Base-by-base conservation (phyloP, 2,888 invertebrate species). In the Hoplodrina blanda region DNA sequence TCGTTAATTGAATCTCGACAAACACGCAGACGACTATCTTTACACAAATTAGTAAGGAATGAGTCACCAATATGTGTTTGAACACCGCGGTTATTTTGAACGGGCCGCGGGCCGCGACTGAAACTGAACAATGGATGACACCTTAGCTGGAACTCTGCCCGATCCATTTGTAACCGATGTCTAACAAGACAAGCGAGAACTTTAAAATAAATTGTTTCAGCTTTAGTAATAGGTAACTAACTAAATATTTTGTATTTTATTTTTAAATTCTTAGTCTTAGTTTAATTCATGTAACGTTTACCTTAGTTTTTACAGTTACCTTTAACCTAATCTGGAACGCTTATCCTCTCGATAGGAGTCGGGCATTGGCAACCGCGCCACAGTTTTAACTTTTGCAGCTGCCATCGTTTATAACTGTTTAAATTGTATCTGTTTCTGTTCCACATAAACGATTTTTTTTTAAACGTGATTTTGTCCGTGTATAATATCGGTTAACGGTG, bases 71-170 rank as follows among this genome's bases (percentile, higher is more conserved):
- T 77, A 74, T 46, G 78, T 68, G 73, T 81, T 37, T 81, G 85
- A 84, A 85, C 80, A 46, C 19, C 59, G 41, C 37, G 78, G 84
- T 81, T 91, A 91, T 91, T 90, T 90, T 78, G 66, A 82, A 78
- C 61, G 19, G n/a, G 57, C 49, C 56, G 76, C 73, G 52, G 17
- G 46, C 44, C 46, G 56, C 60, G 49, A 67, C 73, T 85, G 71
- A 80, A 87, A 81, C 87, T 82, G 81, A 88, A 91, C 89, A 89
- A 90, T 89, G 82, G 84, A 67, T 56, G 85, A 84, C 87, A 88
- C 82, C 63, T 71, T 55, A 56, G 75, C 82, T 92, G 91, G 91
- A 91, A 88, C 85, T 76, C 70, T 90, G 93, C 92, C 93, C 90
- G 89, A 84, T 87, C 84, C 88, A 89, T 91, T 89, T 88, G 89